These are phyloP conservation scores for Prinia subflava DNA, from an alignment of 2,113 vertebrate genomes.

Conservation along the genomic window DNA sequence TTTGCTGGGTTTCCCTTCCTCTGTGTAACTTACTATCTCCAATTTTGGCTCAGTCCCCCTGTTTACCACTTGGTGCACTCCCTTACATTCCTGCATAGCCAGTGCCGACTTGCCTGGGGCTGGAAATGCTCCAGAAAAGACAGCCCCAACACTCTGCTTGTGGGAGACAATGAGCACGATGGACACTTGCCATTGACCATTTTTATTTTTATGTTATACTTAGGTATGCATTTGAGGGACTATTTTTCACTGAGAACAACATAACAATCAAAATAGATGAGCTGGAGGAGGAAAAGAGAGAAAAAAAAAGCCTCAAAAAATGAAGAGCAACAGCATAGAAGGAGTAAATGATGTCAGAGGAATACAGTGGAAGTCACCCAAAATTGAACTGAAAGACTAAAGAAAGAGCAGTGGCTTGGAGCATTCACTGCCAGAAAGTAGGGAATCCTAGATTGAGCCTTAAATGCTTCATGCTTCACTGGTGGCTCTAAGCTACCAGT, in stretches of 20 bases:
- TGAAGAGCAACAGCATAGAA: not conserved
- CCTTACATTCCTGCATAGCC: not conserved
- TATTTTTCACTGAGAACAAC: not conserved
- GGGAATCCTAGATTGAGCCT: not conserved
- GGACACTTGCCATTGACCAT: not conserved
- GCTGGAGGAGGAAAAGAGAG: not conserved
- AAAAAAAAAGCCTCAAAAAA: not conserved
- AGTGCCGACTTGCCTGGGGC: not conserved
- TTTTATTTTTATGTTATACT: not conserved
- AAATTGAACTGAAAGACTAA: not conserved
- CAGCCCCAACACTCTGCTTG: not conserved
- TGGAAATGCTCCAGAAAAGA: not conserved
- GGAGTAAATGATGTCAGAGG: not conserved
- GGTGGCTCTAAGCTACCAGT: not conserved
- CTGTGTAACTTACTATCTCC: not conserved
- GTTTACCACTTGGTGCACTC: not conserved
- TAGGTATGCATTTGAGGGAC: accelerated
- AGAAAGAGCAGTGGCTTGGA: not conserved
- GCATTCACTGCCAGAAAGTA: not conserved
- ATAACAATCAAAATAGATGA: not conserved
- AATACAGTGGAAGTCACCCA: not conserved
- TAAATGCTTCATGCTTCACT: not conserved
- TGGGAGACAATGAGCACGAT: accelerated
- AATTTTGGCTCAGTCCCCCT: not conserved
- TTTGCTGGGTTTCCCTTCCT: not conserved